Evolutionary conservation across 2,888 invertebrate genomes (phyloP), one percentile per base, ranked within the genome.

Genomic region (Empis stercorea): DNA sequence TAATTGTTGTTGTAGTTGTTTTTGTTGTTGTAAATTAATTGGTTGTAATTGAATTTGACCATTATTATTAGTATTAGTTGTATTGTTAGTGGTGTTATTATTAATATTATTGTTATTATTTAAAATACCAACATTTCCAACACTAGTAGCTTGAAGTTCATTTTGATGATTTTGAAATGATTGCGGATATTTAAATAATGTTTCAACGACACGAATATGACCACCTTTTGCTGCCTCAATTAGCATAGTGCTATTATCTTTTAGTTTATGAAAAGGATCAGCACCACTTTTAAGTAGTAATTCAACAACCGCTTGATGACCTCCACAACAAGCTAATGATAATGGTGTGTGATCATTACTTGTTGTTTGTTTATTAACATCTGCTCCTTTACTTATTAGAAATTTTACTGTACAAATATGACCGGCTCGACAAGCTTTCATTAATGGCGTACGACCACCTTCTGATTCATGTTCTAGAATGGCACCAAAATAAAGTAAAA

Each of bases 181-280:
- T 47, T 88, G 88, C 30, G 94, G 93, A 72, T 87, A 96, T 71
- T 97, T 96, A 55, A 99, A 78, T 55, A 99, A 73, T 58, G 96
- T 74, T 70, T 93, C 91, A 51, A 97, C 96, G 49, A 99, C 94
- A 55, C 82, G 83, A 17, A 94, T 93, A 71, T 97, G 96, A 0
- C 97, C 97, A 44, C 96, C 95, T 72, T 95, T 95, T 43, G 97
- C 89, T 44, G 96, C 97, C 72, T 99, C 97, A 59, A 99, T 96
- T 57, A 99, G 76, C 85, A 96, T 97, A 46, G 95, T 96, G 51
- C 94, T 93, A 69, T 95, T 95, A 72, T 99, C 97, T 76, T 96
- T 95, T 44, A 99, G 79, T 72, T 92, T 94, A 73, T 95, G 91
- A 70, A 88, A 88, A 44, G 94, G 93, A 74, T 97, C 92, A 39